Evolutionary conservation across 2,113 vertebrate genomes (phyloP).

Genomic region (Brevimyrus niger): DNA sequence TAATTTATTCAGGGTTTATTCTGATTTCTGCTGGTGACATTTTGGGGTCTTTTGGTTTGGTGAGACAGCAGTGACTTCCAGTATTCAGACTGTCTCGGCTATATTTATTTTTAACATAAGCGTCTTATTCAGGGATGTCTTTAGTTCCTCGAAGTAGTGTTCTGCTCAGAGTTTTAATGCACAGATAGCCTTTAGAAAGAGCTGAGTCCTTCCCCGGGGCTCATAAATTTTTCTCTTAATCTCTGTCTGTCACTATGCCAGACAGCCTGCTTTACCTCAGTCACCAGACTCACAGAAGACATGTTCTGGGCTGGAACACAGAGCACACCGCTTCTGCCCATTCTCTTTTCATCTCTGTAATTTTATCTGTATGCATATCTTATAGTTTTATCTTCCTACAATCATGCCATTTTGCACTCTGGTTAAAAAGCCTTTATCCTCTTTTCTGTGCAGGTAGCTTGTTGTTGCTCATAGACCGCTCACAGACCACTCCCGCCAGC

Average conservation of each 20-base stretch:
- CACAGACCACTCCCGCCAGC: background rate
- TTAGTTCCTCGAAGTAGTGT: conserved; percentile 6
- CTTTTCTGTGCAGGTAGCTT: background rate
- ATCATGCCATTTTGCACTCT: background rate
- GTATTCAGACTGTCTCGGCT: background rate
- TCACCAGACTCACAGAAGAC: background rate
- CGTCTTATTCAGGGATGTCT: background rate
- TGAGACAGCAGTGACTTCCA: background rate
- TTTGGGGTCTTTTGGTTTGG: background rate
- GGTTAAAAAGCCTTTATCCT: background rate
- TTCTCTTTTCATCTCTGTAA: background rate
- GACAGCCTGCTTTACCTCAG: conserved; percentile 21
- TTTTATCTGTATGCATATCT: background rate
- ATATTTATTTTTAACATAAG: conserved; percentile 17
- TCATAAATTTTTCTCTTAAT: conserved; percentile 18
- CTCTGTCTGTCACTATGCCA: conserved; percentile 20
- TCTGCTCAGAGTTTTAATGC: background rate
- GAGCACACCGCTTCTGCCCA: background rate
- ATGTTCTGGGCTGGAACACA: background rate
- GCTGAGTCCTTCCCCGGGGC: conserved; percentile 10
- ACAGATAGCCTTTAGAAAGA: conserved; percentile 20
- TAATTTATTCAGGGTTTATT: background rate
- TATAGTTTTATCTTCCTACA: background rate
- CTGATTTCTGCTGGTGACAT: background rate
- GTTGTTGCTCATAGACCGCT: background rate